phyloP scores from a whole-genome alignment of 2,888 invertebrate genomes.

The Himalopsyche tibetana region DNA sequence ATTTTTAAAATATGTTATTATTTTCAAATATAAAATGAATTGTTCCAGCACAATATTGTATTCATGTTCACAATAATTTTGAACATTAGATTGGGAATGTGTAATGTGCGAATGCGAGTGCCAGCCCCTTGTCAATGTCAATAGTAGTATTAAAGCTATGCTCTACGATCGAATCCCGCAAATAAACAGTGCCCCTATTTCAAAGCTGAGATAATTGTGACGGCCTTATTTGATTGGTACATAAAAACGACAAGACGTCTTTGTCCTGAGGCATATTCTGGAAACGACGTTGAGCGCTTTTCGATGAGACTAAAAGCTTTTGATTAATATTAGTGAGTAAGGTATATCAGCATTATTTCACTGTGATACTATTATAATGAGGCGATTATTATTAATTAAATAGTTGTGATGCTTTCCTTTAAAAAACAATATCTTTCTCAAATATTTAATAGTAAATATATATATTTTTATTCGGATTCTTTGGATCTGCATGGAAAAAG shows the following conservation, averaged over 20 bases:
- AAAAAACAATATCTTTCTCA: too few species aligned
- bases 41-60: constrained; percentile 4
- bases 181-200: constrained; percentile 43
- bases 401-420: too few species aligned
- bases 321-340: constrained; percentile 35
- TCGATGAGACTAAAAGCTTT: constrained; percentile 22
- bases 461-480: too few species aligned
- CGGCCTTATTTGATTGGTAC: constrained; percentile 60
- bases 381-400: too few species aligned
- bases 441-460: too few species aligned
- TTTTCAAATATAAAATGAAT: background rate
- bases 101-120: constrained; percentile 39
- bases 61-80: background rate
- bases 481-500: too few species aligned
- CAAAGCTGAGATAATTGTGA: constrained; percentile 60
- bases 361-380: background rate
- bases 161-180: constrained; percentile 52
- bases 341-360: background rate
- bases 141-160: constrained; percentile 53
- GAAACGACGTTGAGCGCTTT: constrained; percentile 18
- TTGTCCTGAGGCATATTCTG: constrained; percentile 46
- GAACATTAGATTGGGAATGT: constrained; percentile 33
- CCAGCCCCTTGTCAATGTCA: constrained; percentile 60
- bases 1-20: too few species aligned
- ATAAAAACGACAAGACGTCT: constrained; percentile 51